These are phyloP conservation scores for Philypnodon macrostomus DNA, from an alignment of 2,797 vertebrate species.

Conservation along the genomic window DNA sequence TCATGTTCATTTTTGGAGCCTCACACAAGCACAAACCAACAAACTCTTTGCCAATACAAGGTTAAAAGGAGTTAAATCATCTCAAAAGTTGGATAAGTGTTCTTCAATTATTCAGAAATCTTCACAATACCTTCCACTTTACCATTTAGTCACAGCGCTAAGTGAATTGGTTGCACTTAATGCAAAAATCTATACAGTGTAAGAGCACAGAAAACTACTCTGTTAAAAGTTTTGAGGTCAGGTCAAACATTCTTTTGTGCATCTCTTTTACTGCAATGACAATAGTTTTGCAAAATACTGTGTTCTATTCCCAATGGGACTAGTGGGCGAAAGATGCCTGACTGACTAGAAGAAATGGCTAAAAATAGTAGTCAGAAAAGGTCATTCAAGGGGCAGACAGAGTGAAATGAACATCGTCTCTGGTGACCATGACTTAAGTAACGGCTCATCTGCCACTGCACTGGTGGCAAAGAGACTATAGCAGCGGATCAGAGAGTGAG, in stretches of 20 bases:
- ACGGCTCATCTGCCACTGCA: neutral
- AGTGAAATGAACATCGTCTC: neutral
- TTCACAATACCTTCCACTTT: neutral
- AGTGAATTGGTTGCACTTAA: constrained; percentile 3
- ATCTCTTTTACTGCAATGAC: neutral
- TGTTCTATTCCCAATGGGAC: no score
- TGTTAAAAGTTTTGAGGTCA: constrained; percentile 1
- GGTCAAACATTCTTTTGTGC: no score
- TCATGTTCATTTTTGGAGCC: no score
- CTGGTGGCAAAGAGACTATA: neutral
- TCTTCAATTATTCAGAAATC: neutral
- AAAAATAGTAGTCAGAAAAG: neutral
- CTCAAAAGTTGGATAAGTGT: neutral
- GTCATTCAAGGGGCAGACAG: neutral
- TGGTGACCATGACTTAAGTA: neutral
- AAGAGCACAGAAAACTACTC: neutral
- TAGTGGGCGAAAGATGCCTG: no score
- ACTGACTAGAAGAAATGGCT: no score
- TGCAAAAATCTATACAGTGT: neutral
- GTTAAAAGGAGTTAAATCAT: neutral
- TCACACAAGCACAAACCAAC: no score
- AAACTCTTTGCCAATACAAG: neutral
- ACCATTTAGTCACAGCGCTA: neutral
- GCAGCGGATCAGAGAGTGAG: neutral
- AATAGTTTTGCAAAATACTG: neutral